Evolutionary conservation across 2,888 invertebrate genomes (phyloP).

Genomic region (Cheilosia scutellata): DNA sequence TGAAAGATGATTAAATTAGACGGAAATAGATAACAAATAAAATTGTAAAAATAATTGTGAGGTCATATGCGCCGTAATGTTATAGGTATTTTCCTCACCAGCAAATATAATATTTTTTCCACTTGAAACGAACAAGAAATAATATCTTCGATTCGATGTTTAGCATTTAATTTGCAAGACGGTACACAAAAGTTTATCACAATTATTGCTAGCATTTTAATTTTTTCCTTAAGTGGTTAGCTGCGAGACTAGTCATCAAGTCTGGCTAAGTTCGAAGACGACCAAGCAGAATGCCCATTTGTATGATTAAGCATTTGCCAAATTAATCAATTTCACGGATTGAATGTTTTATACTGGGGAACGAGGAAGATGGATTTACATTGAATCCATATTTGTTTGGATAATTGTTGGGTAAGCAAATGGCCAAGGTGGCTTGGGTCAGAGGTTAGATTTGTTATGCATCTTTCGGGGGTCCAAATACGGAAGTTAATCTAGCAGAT

Average conservation of each 20-base stretch:
- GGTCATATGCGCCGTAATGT: slow-evolving; percentile 74
- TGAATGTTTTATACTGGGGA: slow-evolving; percentile 15
- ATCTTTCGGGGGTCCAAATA: not conserved
- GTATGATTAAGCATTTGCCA: slow-evolving; percentile 41
- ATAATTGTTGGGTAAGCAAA: slow-evolving; percentile 47
- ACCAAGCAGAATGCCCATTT: slow-evolving; percentile 23
- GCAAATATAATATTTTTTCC: not conserved
- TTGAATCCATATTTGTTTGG: slow-evolving; percentile 35
- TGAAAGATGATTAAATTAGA: slow-evolving; percentile 80
- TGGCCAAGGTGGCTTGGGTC: slow-evolving; percentile 34
- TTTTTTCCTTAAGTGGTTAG: slow-evolving; percentile 25
- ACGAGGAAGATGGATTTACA: slow-evolving; percentile 47
- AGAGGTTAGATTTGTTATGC: slow-evolving; percentile 28
- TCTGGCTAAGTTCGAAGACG: slow-evolving; percentile 35
- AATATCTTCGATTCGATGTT: slow-evolving; percentile 45
- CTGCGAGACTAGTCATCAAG: slow-evolving; percentile 41
- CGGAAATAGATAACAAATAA: slow-evolving; percentile 79
- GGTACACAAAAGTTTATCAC: slow-evolving; percentile 48
- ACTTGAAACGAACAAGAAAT: slow-evolving; percentile 33
- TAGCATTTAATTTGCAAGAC: slow-evolving; percentile 50
- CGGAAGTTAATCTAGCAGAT: slow-evolving; percentile 9
- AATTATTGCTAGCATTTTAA: slow-evolving; percentile 27
- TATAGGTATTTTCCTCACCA: slow-evolving; percentile 27
- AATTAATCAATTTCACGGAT: slow-evolving; percentile 63
- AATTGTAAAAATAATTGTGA: slow-evolving; percentile 77